phyloP scores from a whole-genome alignment of 2,888 invertebrate species.

The Stenodema calcarata region DNA sequence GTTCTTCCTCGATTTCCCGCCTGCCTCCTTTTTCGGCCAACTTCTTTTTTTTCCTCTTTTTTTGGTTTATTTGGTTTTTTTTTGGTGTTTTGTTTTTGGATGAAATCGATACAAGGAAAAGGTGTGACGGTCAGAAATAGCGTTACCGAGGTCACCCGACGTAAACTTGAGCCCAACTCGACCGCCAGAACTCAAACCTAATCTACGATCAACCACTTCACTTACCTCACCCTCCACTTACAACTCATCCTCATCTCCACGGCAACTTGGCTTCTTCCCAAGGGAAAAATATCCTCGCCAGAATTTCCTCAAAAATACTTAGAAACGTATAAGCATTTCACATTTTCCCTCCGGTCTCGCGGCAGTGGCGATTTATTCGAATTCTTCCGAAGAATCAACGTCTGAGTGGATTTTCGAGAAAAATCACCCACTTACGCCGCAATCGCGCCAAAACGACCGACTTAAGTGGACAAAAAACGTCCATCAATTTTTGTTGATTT shows the following conservation, averaged over 20 bases:
- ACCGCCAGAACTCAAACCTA: neutral
- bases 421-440: too few relatives aligned
- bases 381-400: too few relatives aligned
- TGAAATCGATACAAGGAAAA: conserved; percentile 47
- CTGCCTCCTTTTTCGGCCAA: conserved; percentile 25
- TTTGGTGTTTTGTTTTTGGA: too few relatives aligned
- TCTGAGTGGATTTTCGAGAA: too few relatives aligned
- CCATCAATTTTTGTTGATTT: too few relatives aligned
- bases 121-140: conserved; percentile 39
- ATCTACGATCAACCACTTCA: neutral
- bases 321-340: neutral
- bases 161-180: neutral
- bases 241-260: neutral
- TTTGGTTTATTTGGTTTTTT: too few relatives aligned
- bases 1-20: conserved; percentile 48
- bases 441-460: too few relatives aligned
- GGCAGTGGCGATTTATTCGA: too few relatives aligned
- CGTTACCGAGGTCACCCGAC: neutral
- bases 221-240: neutral
- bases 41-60: too few relatives aligned
- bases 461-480: too few relatives aligned
- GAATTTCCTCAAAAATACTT: neutral
- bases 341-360: neutral
- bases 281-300: neutral
- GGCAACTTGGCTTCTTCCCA: neutral